Evolutionary conservation across 92 coral and sea anemone species (phyloP), one percentile per base, ranked within the genome.

Genomic region (Porites rus): DNA sequence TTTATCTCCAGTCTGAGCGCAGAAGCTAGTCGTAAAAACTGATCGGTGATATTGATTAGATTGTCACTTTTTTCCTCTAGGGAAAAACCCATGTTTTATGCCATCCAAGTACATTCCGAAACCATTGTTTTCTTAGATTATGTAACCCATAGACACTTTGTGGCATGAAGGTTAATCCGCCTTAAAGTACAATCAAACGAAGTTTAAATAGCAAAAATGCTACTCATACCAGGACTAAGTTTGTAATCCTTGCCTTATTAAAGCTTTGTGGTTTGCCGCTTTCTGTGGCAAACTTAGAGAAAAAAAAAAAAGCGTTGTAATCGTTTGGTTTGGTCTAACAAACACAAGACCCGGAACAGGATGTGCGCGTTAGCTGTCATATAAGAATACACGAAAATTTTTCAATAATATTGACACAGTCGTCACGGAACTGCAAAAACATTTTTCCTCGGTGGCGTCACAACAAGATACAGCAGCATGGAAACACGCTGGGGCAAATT

Each of bases 301-400:
- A 31, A 31, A 46, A 3, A 56, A 56, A 56, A 69, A 69, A 24
- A 12, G 31, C 66, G 20, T 62, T 1, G n/a, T 16, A 16, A 16
- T 11, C 66, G 0, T 62, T 62, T 62, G n/a, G 8, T 62, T 62
- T 16, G 7, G 7, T 20, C 19, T 16, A 25, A 10, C 18, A 28
- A 28, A 9, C 6, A 9, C 31, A 24, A 28, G 19, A 17, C 52
- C 74, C 3, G 19, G 19, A 69, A 10, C 53, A 43, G 61, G 76
- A 72, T 18, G 76, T 50, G 25, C 76, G 58, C 25, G n/a, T 17
- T 2, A 72, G 76, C 60, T 72, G 28, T 72, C 76, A 51, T 67
- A 10, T 67, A 67, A 24, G 38, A 67, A 38, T 19, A 67, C 13
- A 10, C 59, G 58, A 72, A 50, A 50, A 51, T 16, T 50, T 0